Evolutionary conservation across 2,113 vertebrate genomes (phyloP).

Genomic region (Laticauda colubrina): DNA sequence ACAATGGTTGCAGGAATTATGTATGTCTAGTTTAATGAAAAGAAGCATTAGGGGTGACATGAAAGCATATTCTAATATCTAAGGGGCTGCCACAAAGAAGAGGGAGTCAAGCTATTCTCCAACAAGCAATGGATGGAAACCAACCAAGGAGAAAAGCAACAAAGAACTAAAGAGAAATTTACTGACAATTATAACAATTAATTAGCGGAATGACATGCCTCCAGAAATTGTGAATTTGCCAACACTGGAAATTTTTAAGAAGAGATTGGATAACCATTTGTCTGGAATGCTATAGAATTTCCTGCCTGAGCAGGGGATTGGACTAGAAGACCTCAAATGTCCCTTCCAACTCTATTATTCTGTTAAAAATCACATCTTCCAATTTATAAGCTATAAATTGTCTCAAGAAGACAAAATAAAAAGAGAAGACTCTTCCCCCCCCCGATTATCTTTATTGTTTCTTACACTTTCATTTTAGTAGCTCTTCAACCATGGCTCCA

Average conservation of each 20-base stretch:
- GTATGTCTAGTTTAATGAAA: not conserved
- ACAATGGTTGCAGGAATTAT: not conserved
- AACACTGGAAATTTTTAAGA: not conserved
- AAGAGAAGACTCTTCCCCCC: not conserved
- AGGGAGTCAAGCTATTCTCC: not conserved
- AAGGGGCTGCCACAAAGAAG: not conserved
- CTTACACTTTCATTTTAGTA: too few relatives aligned
- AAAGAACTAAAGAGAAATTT: not conserved
- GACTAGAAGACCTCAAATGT: not conserved
- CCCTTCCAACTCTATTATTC: not conserved
- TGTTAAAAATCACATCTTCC: not conserved
- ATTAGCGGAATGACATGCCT: not conserved
- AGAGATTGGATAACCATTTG: not conserved
- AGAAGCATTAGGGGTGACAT: not conserved
- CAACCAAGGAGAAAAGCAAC: not conserved
- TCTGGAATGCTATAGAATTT: not conserved
- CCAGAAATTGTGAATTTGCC: not conserved
- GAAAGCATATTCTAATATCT: not conserved
- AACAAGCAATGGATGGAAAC: not conserved
- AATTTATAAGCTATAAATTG: not conserved
- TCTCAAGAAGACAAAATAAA: not conserved
- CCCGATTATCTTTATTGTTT: not conserved
- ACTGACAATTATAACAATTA: not conserved
- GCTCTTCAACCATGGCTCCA: not conserved
- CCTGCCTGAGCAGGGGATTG: not conserved